phyloP scores from a whole-genome alignment of 1,140 invertebrate species.

The Charaxes varanes region DNA sequence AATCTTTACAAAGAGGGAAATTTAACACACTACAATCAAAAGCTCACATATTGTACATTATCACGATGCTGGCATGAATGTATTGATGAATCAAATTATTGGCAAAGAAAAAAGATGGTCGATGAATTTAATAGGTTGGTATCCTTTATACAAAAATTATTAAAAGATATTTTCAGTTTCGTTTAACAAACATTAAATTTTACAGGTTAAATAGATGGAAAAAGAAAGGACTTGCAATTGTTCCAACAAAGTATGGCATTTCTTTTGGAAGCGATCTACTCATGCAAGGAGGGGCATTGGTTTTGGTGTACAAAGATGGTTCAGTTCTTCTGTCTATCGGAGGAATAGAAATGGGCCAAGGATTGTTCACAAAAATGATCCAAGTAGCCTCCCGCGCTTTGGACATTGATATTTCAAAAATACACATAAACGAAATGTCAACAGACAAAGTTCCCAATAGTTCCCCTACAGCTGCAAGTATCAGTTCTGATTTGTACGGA shows the following conservation, averaged over 20 bases:
- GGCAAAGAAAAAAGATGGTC: conserved; percentile 71
- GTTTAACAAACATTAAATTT: conserved; percentile 16
- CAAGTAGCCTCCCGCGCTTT: conserved; percentile 75
- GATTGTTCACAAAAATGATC: conserved; percentile 78
- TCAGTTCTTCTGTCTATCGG: conserved; percentile 78
- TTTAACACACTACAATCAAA: conserved; percentile 81
- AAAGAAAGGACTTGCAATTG: conserved; percentile 71
- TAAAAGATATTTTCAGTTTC: conserved; percentile 6
- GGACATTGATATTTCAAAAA: conserved; percentile 73
- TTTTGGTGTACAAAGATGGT: conserved; percentile 78
- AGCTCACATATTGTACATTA: conserved; percentile 79
- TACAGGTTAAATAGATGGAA: conserved; percentile 71
- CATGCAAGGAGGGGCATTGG: conserved; percentile 66
- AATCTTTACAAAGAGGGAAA: conserved; percentile 86
- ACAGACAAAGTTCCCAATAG: conserved; percentile 83
- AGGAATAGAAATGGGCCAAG: conserved; percentile 83
- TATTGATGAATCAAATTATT: conserved; percentile 75
- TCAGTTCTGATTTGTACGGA: conserved; percentile 81
- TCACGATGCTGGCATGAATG: conserved; percentile 83
- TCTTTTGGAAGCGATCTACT: conserved; percentile 53
- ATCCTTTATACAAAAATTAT: conserved; percentile 9
- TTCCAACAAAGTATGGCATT: conserved; percentile 69
- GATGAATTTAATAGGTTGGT: conserved; percentile 78
- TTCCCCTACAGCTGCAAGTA: conserved; percentile 79
- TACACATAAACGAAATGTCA: conserved; percentile 79